Evolutionary conservation across 2,797 vertebrate species (phyloP).

Genomic region (Megaceryle alcyon): DNA sequence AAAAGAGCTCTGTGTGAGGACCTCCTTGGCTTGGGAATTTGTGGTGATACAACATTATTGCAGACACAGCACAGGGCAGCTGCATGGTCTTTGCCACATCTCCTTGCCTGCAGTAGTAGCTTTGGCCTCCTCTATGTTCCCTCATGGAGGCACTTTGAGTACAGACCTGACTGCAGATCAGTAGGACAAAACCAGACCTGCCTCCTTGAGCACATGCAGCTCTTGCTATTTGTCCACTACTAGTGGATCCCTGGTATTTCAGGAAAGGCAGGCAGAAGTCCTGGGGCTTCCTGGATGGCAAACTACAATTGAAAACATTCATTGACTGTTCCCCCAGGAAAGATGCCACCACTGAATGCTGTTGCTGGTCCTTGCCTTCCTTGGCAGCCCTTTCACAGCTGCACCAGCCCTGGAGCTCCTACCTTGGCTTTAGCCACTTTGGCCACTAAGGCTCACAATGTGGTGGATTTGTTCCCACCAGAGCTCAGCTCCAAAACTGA

Average conservation of each 20-base stretch:
- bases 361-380: too few species aligned
- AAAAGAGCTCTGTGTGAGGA: background rate
- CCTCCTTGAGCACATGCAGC: fast-evolving
- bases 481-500: background rate
- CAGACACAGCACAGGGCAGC: background rate
- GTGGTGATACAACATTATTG: fast-evolving
- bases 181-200: background rate
- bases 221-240: background rate
- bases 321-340: too few species aligned
- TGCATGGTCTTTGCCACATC: background rate
- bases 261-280: background rate
- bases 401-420: too few species aligned
- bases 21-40: background rate
- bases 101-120: background rate
- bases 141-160: background rate
- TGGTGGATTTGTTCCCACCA: too few species aligned
- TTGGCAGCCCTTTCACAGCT: too few species aligned
- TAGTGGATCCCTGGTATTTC: background rate
- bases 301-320: too few species aligned
- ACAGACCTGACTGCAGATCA: background rate
- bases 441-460: too few species aligned
- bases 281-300: background rate
- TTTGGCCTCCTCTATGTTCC: background rate
- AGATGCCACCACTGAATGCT: too few species aligned
- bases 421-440: too few species aligned